These are phyloP conservation scores for Dunckerocampus dactyliophorus DNA, from an alignment of 2,113 vertebrate genomes.

Conservation along the genomic window DNA sequence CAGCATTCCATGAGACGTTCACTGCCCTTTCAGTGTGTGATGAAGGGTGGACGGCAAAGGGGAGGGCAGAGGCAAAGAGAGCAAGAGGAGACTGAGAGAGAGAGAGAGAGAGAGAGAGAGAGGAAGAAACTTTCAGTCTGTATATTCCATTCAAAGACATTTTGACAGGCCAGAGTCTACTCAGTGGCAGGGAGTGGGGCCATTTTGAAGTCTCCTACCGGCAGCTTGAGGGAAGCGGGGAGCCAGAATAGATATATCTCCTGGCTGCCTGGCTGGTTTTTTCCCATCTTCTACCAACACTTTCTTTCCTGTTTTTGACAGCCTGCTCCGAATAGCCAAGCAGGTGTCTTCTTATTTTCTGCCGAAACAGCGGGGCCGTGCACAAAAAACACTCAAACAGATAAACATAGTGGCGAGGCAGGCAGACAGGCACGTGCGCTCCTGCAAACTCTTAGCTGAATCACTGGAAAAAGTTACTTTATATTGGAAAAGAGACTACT, in stretches of 20 bases:
- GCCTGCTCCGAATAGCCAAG: conserved; percentile 53
- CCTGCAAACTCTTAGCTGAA: conserved; percentile 21
- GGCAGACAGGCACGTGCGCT: conserved; percentile 36
- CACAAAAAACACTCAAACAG: conserved; percentile 63
- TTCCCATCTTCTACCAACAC: conserved; percentile 21
- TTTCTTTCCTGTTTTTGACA: conserved; percentile 69
- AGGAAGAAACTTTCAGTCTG: conserved; percentile 59
- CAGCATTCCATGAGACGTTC: conserved; percentile 46
- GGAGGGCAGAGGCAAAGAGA: conserved; percentile 1
- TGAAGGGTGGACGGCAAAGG: conserved; percentile 59
- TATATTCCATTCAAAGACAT: conserved; percentile 68
- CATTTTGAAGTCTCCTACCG: conserved; percentile 73
- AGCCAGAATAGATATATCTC: conserved; percentile 72
- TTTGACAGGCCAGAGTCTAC: conserved; percentile 69
- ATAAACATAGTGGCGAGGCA: conserved; percentile 53
- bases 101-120: conserved; percentile 16
- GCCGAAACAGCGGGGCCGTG: conserved; percentile 58
- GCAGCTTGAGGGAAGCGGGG: conserved; percentile 64
- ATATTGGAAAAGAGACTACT: conserved; percentile 51
- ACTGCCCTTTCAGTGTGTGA: conserved; percentile 59
- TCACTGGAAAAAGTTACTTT: conserved; percentile 38
- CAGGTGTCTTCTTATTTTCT: conserved; percentile 66
- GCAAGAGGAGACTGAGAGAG: conserved; percentile 1
- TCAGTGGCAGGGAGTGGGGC: conserved; percentile 61
- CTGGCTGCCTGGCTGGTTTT: conserved; percentile 43